phyloP scores from a whole-genome alignment of 1,140 invertebrate genomes.

The Anadara kagoshimensis region DNA sequence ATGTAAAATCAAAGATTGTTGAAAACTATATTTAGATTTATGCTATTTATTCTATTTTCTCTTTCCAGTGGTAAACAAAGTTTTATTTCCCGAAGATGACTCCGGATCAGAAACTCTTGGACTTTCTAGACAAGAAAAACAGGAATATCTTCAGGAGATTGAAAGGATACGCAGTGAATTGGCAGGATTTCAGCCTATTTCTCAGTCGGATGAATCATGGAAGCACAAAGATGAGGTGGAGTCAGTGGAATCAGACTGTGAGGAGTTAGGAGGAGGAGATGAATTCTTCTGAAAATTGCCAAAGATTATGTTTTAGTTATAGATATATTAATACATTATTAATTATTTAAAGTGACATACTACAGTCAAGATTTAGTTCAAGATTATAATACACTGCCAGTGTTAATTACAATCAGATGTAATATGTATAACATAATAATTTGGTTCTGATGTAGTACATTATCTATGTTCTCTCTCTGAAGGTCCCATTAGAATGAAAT shows the following conservation, averaged over 20 bases:
- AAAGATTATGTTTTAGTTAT: no score
- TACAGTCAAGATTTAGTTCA: no score
- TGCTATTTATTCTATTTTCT: conserved; percentile 25
- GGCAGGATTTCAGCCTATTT: conserved; percentile 69
- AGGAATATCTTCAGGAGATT: conserved; percentile 65
- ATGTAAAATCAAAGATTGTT: not conserved
- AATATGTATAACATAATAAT: no score
- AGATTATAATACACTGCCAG: no score
- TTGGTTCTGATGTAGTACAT: no score
- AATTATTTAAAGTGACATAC: no score
- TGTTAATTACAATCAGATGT: no score
- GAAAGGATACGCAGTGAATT: conserved; percentile 63
- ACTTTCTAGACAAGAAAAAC: conserved; percentile 50
- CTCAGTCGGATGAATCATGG: conserved; percentile 52
- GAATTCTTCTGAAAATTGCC: conserved; percentile 35
- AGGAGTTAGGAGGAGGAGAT: conserved; percentile 49
- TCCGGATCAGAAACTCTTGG: conserved; percentile 51
- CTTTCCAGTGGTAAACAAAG: conserved; percentile 72
- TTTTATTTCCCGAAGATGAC: conserved; percentile 71
- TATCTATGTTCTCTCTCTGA: no score
- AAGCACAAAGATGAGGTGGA: conserved; percentile 42
- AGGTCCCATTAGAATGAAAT: no score
- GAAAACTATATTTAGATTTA: no score
- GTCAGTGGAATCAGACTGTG: conserved; percentile 58
- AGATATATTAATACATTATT: no score